Evolutionary conservation across 53 echinoderm and acorn worm genomes (phyloP), one percentile per base, ranked within the genome.

Genomic region (Echinarachnius parma): DNA sequence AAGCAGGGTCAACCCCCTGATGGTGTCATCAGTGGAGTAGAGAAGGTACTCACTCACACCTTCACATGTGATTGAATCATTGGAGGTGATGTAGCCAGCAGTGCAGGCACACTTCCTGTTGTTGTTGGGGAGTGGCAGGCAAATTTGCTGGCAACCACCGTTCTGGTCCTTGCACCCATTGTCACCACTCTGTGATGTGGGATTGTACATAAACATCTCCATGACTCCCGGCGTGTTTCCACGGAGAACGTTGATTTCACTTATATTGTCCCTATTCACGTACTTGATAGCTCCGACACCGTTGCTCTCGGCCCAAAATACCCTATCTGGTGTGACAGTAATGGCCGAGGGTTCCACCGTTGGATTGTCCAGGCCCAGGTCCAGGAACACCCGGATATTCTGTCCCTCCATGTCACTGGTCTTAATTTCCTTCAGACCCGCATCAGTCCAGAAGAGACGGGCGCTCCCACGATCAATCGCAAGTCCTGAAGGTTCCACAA

Each of bases 391-490:
- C 52, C 61, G 62, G 27, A 82, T 66, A 15, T 82, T 57, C 15
- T 52, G 21, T 4, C 83, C 83, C 2, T 58, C 19, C 5, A 86
- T 33, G 10, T 75, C 39, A 31, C 80, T 82, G 9, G 55, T 64
- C 30, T 74, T 65, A 4, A 79, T 82, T 19, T 42, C 45, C 37
- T 34, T 29, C 8, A 53, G 39, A 9, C 92, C 84, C 32, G 56
- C 71, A 58, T 92, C 92, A 1, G 84, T 84, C 92, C 92, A 92
- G 62, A 80, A 92, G 25, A 92, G 65, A 16, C 61, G 58, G 3
- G 60, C 33, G 13, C 30, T 74, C 0, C 4, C 10, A 8, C 81
- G 61, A 22, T 92, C 92, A 27, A 92, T 37, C 7, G 92, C 81
- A 18, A 92, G 78, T 37, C 87, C 92, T 92, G 24, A 1, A n/a